Conservation (phyloP, 92 coral and sea anemone genomes). For the Desmophyllum pertusum region DNA sequence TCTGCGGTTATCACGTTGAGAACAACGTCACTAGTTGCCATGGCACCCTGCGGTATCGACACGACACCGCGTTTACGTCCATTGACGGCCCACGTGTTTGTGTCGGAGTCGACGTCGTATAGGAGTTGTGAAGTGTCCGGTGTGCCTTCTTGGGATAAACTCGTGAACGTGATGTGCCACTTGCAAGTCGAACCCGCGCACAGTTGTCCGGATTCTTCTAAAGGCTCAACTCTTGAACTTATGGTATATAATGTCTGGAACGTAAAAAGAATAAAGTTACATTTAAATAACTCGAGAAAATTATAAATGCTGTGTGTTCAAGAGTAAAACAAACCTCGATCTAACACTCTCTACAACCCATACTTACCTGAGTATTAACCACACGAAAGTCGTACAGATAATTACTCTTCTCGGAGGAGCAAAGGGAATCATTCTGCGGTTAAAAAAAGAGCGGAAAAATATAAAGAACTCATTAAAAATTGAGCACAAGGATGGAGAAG, state of each 20-base stretch:
- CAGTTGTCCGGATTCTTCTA: conserved; percentile 48
- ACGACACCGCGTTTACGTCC: conserved; percentile 87
- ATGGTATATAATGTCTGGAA: conserved; percentile 84
- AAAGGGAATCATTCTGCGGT: conserved; percentile 20
- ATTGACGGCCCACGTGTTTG: conserved; percentile 77
- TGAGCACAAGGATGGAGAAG: background rate
- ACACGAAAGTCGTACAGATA: conserved; percentile 75
- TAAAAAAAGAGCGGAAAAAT: background rate
- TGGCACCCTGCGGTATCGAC: conserved; percentile 70
- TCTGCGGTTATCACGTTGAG: conserved; percentile 78
- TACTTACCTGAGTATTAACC: conserved; percentile 67
- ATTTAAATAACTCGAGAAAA: too few relatives aligned
- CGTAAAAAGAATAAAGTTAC: background rate
- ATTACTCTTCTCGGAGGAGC: conserved; percentile 22
- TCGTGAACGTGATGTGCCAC: conserved; percentile 67
- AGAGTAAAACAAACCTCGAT: too few relatives aligned
- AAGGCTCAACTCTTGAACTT: conserved; percentile 72
- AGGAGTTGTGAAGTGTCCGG: conserved; percentile 54
- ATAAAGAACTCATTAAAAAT: background rate
- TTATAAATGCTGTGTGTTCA: too few relatives aligned
- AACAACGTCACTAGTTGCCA: conserved; percentile 83
- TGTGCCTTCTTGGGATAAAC: conserved; percentile 19
- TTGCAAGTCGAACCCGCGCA: conserved; percentile 70
- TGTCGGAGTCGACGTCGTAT: conserved; percentile 84
- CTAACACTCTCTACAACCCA: too few relatives aligned